phyloP scores from a whole-genome alignment of 2,888 invertebrate species.

The Lepidochrysops patricia region DNA sequence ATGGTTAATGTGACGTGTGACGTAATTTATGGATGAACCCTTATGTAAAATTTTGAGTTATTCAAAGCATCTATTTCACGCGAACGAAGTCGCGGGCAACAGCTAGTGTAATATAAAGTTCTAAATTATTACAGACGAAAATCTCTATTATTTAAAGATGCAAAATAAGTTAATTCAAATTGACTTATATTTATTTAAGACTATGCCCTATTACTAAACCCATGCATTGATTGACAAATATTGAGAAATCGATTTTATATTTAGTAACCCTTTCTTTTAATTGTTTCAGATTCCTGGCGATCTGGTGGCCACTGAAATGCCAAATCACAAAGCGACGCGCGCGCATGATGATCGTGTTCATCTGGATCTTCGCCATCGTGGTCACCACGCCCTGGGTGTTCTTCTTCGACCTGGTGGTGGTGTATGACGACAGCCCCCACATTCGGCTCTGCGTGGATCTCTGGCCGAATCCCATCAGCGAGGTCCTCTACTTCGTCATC shows the following conservation, averaged over 20 bases:
- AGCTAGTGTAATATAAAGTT: too few relatives aligned
- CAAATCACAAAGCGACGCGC: slow-evolving; percentile 93
- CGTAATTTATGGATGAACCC: too few relatives aligned
- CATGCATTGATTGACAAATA: too few relatives aligned
- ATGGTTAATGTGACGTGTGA: too few relatives aligned
- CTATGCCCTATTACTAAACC: too few relatives aligned
- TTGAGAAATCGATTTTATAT: not conserved
- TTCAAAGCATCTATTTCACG: too few relatives aligned
- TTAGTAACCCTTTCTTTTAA: slow-evolving; percentile 14
- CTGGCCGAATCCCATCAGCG: slow-evolving; percentile 89
- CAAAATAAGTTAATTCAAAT: too few relatives aligned
- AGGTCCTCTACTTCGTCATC: slow-evolving; percentile 89
- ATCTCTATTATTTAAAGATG: too few relatives aligned
- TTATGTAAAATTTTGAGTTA: too few relatives aligned
- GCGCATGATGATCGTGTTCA: slow-evolving; percentile 88
- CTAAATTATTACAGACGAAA: too few relatives aligned
- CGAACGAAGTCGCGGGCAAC: too few relatives aligned
- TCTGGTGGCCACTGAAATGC: slow-evolving; percentile 94
- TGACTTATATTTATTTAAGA: too few relatives aligned
- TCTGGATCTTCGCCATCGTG: slow-evolving; percentile 90
- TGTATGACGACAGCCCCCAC: slow-evolving; percentile 83
- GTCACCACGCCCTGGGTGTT: slow-evolving; percentile 93
- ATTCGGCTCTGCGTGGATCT: slow-evolving; percentile 85
- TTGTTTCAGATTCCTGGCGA: slow-evolving; percentile 92
- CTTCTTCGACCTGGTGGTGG: slow-evolving; percentile 87